Conservation (phyloP, 2,113 vertebrate species). For the Sapajus apella region DNA sequence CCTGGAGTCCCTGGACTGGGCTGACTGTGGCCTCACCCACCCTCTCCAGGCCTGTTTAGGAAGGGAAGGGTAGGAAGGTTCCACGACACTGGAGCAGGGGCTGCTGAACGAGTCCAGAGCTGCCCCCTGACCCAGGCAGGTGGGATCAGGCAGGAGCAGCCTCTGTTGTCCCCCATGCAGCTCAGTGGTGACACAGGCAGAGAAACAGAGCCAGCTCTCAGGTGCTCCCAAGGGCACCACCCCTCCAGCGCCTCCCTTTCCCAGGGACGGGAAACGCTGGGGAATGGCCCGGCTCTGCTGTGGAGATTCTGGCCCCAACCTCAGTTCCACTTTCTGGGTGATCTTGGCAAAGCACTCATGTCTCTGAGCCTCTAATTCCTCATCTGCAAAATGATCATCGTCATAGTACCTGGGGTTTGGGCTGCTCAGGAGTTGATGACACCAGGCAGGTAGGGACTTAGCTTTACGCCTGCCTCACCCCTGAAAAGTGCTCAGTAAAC, state of each 20-base stretch:
- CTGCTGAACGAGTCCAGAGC: neutral
- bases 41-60: neutral
- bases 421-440: fast-evolving
- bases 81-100: fast-evolving
- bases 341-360: neutral
- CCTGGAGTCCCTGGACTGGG: neutral
- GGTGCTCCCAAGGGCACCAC: neutral
- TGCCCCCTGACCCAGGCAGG: neutral
- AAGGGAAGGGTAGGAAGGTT: no score
- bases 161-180: neutral
- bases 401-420: fast-evolving
- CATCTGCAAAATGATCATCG: neutral
- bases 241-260: neutral
- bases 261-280: no score
- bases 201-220: neutral
- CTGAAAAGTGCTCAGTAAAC: neutral
- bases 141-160: neutral
- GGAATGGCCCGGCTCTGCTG: neutral
- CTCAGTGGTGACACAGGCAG: fast-evolving
- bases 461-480: neutral
- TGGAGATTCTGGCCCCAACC: neutral
- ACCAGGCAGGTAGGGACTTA: neutral
- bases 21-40: neutral
- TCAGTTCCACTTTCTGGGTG: neutral
- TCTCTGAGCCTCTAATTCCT: neutral